These are phyloP conservation scores for Conus betulinus DNA, from an alignment of 1,140 invertebrate genomes.

Conservation along the genomic window DNA sequence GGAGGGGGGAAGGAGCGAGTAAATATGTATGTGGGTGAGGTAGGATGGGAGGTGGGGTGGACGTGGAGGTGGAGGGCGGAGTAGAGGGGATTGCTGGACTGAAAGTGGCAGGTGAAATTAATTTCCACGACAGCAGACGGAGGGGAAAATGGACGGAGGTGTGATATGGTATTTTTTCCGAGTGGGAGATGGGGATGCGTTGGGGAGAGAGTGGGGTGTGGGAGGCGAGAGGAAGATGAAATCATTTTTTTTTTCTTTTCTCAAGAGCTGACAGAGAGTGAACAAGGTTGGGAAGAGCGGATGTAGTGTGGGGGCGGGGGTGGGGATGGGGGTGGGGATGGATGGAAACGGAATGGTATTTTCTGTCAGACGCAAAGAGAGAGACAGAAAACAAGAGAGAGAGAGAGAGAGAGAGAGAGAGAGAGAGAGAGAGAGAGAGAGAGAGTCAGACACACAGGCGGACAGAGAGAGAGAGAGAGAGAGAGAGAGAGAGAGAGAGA, in stretches of 20 bases:
- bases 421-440: constrained; percentile 12
- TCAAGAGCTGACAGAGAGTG: neutral
- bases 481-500: neutral
- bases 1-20: neutral
- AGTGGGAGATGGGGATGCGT: too few relatives aligned
- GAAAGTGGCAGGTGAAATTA: neutral
- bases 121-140: neutral
- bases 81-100: neutral
- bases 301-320: neutral
- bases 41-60: neutral
- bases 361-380: too few relatives aligned
- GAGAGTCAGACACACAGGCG: too few relatives aligned
- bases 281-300: neutral
- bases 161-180: too few relatives aligned
- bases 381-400: too few relatives aligned
- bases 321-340: neutral
- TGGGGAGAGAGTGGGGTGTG: too few relatives aligned
- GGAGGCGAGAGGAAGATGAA: neutral
- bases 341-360: too few relatives aligned
- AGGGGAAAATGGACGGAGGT: neutral
- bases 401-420: neutral
- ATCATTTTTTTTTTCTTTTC: too few relatives aligned
- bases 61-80: neutral
- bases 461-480: constrained; percentile 1
- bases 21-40: neutral